Evolutionary conservation across 2,888 invertebrate species (phyloP).

Genomic region (Synanthedon myopaeformis): DNA sequence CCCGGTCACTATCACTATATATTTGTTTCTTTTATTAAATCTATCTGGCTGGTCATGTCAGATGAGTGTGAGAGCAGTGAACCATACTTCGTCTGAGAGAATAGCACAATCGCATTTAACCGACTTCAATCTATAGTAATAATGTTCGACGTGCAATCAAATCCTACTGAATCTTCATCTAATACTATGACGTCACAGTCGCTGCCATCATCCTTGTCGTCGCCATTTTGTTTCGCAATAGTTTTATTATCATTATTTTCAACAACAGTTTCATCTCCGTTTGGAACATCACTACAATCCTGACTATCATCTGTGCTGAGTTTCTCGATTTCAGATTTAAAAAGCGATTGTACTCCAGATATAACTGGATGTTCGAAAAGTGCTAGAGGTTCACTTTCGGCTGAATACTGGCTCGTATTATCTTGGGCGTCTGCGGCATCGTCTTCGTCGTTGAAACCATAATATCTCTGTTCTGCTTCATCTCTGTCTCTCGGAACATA

Average conservation of each 20-base stretch:
- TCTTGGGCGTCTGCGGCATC: constrained; percentile 14
- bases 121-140: constrained; percentile 3
- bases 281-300: constrained; percentile 4
- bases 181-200: constrained; percentile 21
- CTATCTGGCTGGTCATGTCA: too few species aligned
- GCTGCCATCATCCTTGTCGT: constrained; percentile 2
- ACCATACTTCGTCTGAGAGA: too few species aligned
- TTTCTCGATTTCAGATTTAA: constrained; percentile 25
- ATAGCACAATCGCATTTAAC: neutral
- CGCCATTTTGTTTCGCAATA: neutral
- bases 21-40: too few species aligned
- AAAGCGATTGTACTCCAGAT: constrained; percentile 54
- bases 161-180: constrained; percentile 36
- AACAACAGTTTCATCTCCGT: constrained; percentile 2
- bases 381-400: constrained; percentile 24
- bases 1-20: too few species aligned
- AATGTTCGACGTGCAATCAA: constrained; percentile 11
- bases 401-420: constrained; percentile 23
- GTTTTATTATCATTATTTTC: neutral
- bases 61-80: too few species aligned
- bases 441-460: constrained; percentile 37
- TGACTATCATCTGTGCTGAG: constrained; percentile 1
- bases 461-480: constrained; percentile 55
- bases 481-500: constrained; percentile 50
- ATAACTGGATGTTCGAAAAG: constrained; percentile 49